Conservation (phyloP, 2,888 invertebrate genomes). For the Amiota mariae region DNA sequence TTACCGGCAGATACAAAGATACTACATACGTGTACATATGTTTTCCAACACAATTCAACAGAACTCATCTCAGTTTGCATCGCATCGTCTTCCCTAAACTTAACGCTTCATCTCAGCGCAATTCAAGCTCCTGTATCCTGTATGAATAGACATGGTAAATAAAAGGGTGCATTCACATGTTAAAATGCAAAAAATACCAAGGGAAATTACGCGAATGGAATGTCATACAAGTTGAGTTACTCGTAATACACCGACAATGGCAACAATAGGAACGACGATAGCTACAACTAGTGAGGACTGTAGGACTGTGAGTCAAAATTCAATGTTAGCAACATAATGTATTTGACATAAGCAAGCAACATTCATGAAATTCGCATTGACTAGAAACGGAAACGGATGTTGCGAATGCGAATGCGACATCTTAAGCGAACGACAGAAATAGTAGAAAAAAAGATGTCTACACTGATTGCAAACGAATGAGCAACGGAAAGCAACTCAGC, state of each 20-base stretch:
- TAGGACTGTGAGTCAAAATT: not conserved
- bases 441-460: conserved; percentile 34
- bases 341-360: conserved; percentile 51
- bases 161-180: conserved; percentile 55
- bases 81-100: not conserved
- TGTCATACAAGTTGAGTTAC: conserved; percentile 39
- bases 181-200: conserved; percentile 53
- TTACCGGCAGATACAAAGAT: no score
- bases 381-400: conserved; percentile 26
- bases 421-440: not conserved
- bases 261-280: not conserved
- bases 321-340: conserved; percentile 47
- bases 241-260: not conserved
- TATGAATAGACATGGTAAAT: conserved; percentile 23
- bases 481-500: conserved; percentile 29
- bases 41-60: not conserved
- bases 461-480: conserved; percentile 51
- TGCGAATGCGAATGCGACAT: conserved; percentile 7
- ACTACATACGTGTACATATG: no score
- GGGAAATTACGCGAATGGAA: conserved; percentile 66
- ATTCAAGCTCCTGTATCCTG: not conserved
- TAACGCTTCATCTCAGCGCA: not conserved
- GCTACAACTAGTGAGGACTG: not conserved
- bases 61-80: not conserved
- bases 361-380: conserved; percentile 20